Evolutionary conservation across 2,113 vertebrate genomes (phyloP).

Genomic region (Drymodes brunneopygia): DNA sequence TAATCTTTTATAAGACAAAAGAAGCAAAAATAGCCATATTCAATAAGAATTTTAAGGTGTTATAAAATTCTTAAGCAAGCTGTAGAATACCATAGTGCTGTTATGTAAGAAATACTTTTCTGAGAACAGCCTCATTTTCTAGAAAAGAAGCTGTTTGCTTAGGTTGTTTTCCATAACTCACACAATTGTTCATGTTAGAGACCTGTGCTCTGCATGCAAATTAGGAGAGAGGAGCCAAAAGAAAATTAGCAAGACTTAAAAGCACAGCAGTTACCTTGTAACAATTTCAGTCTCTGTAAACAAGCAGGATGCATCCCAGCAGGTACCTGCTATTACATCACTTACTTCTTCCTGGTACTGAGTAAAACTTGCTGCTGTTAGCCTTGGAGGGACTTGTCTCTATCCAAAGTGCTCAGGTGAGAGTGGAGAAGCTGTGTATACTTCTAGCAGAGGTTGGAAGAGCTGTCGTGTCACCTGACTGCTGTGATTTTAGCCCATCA

Average conservation of each 20-base stretch:
- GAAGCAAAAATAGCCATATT: background rate
- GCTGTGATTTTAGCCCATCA: background rate
- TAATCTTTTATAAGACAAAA: background rate
- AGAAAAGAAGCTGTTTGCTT: background rate
- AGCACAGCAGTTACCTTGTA: background rate
- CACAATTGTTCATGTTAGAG: background rate
- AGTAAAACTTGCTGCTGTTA: background rate
- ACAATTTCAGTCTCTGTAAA: background rate
- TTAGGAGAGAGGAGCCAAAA: background rate
- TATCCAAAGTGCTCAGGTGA: background rate
- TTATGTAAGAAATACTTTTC: background rate
- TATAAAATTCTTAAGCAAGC: background rate
- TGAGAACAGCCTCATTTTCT: background rate
- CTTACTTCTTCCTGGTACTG: background rate
- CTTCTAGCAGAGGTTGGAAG: background rate
- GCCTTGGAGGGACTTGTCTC: background rate
- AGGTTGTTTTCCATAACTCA: background rate
- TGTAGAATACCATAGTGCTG: background rate
- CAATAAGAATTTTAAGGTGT: background rate
- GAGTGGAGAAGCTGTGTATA: background rate
- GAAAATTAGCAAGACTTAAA: background rate
- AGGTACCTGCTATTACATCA: background rate
- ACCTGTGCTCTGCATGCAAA: background rate
- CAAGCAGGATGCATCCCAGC: background rate
- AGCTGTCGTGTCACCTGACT: accelerated